Evolutionary conservation across 2,113 vertebrate genomes (phyloP).

Genomic region (Sturnus vulgaris): DNA sequence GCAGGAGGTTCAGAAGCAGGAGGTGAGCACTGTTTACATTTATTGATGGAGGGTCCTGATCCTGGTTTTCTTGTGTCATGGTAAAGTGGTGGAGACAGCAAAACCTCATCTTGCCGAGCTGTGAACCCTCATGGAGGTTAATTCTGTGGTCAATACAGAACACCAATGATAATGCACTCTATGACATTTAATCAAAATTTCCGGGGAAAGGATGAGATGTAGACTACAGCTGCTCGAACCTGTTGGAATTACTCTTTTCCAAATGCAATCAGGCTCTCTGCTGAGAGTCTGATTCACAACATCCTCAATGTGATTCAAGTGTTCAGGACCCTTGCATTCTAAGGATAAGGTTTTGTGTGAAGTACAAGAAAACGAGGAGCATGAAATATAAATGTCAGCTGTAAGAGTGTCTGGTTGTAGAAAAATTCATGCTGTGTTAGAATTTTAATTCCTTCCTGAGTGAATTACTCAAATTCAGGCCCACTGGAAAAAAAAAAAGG

Average conservation of each 20-base stretch:
- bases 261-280: not conserved
- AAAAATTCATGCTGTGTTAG: not conserved
- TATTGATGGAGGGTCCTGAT: not conserved
- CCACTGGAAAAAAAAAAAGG: not conserved
- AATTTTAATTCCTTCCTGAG: constrained; percentile 9
- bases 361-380: not conserved
- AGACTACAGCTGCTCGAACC: not conserved
- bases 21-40: not conserved
- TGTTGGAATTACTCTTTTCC: not conserved
- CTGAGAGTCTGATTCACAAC: not conserved
- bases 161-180: not conserved
- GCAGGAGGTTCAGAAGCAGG: not conserved
- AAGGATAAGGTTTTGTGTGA: not conserved
- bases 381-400: not conserved
- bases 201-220: not conserved
- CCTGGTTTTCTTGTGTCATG: not conserved
- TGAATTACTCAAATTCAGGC: not conserved
- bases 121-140: not conserved
- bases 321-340: not conserved
- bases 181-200: not conserved
- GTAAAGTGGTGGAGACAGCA: not conserved
- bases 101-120: not conserved
- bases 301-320: not conserved
- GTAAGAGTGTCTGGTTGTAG: not conserved
- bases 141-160: not conserved